phyloP scores from a whole-genome alignment of 2,797 vertebrate genomes.

The Botia kubotai region DNA sequence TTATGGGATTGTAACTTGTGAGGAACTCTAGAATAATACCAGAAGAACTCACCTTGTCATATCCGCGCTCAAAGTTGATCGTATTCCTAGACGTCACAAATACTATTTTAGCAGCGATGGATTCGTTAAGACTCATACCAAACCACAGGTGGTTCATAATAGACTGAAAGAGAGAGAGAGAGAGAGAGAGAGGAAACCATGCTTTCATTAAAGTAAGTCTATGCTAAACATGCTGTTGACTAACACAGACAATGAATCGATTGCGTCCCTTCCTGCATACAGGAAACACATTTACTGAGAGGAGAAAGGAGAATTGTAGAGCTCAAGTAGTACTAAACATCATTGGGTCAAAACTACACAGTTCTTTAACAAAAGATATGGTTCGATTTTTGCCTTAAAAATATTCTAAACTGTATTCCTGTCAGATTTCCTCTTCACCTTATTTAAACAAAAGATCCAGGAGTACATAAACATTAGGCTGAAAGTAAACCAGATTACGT shows the following conservation, averaged over 20 bases:
- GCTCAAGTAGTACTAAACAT: neutral
- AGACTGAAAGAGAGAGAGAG: conserved; percentile 69
- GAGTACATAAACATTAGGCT: no score
- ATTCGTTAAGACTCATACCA: conserved; percentile 77
- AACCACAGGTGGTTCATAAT: conserved; percentile 89
- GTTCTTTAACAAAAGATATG: neutral
- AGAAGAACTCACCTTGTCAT: conserved; percentile 67
- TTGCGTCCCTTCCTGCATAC: neutral
- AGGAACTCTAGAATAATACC: neutral
- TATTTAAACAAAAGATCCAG: no score
- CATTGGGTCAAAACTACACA: neutral
- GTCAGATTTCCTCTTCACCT: neutral
- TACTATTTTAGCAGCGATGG: conserved; percentile 80
- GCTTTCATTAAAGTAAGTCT: neutral
- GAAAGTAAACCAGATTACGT: no score
- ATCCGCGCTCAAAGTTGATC: conserved; percentile 65
- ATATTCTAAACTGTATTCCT: neutral
- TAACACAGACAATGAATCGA: neutral
- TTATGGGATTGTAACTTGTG: neutral
- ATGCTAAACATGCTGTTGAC: neutral
- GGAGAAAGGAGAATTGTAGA: neutral
- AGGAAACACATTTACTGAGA: neutral
- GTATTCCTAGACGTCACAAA: conserved; percentile 68
- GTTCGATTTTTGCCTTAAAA: neutral
- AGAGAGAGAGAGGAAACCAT: neutral